A percentile compares a stretch with the other conserved stretches of the same genome.
phyloP scores from a whole-genome alignment of 2,888 invertebrate genomes.

The Mellilla xanthometata region DNA sequence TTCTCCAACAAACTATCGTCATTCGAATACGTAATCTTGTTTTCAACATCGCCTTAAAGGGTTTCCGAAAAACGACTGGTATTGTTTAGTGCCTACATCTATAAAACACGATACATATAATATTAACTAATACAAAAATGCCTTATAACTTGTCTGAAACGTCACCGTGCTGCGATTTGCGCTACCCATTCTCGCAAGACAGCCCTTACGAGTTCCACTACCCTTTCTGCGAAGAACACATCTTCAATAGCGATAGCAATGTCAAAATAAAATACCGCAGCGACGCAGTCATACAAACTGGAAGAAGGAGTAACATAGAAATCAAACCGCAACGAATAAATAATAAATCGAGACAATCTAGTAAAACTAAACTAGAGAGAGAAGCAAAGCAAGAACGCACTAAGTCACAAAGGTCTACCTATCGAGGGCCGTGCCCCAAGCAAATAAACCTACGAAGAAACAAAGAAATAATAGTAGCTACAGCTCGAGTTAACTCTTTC shows the following conservation, averaged over 20 bases:
- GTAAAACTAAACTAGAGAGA: background rate
- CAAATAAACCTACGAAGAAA: too few relatives aligned
- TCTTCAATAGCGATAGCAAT: background rate
- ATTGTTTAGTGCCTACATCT: too few relatives aligned
- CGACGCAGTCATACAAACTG: background rate
- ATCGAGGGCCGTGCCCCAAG: too few relatives aligned
- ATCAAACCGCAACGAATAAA: too few relatives aligned
- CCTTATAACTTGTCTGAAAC: background rate
- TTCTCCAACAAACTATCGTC: too few relatives aligned
- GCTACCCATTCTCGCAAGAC: background rate
- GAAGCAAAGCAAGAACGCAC: background rate
- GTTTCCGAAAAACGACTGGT: too few relatives aligned
- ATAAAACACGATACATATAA: too few relatives aligned
- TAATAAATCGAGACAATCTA: background rate
- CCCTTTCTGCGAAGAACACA: slow-evolving; percentile 1
- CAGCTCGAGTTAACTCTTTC: too few relatives aligned
- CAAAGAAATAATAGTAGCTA: too few relatives aligned
- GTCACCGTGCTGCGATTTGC: slow-evolving; percentile 1
- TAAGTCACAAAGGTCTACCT: background rate
- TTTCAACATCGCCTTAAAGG: background rate
- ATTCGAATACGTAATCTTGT: too few relatives aligned
- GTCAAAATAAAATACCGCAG: background rate
- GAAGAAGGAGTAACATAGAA: background rate
- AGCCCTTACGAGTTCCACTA: background rate
- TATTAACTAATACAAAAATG: too few relatives aligned